phyloP scores from a whole-genome alignment of 92 coral and sea anemone genomes.

The Siderastrea radians region DNA sequence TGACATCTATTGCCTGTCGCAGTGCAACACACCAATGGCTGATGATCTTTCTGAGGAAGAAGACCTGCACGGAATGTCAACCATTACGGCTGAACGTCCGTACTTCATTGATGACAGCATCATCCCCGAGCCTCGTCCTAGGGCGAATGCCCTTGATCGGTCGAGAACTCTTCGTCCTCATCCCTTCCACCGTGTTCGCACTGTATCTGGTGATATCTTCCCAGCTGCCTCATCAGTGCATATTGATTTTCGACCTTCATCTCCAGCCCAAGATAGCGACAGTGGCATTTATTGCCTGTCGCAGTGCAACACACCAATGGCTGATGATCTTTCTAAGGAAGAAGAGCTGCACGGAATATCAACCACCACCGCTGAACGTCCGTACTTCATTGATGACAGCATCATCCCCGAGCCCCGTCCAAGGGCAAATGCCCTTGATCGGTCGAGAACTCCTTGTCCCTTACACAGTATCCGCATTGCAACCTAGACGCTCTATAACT shows the following conservation, averaged over 20 bases:
- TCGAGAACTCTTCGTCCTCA: neutral
- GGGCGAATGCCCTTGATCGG: constrained; percentile 6
- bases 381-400: neutral
- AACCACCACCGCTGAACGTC: neutral
- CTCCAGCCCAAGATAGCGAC: neutral
- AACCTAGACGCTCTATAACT: neutral
- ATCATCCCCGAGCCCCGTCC: neutral
- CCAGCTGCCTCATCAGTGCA: neutral
- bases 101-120: neutral
- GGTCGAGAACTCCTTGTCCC: neutral
- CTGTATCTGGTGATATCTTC: neutral
- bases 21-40: neutral
- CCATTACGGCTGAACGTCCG: neutral
- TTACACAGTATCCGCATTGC: neutral
- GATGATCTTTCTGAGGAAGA: neutral
- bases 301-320: neutral
- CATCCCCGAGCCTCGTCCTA: neutral
- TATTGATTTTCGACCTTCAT: neutral
- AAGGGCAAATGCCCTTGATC: neutral
- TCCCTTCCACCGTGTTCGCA: neutral
- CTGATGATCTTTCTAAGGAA: neutral
- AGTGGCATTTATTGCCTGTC: neutral
- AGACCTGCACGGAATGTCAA: neutral
- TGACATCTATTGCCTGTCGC: neutral
- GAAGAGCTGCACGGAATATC: neutral